Conservation (phyloP, 1,140 invertebrate species). For the Hydropsyche tenuis region DNA sequence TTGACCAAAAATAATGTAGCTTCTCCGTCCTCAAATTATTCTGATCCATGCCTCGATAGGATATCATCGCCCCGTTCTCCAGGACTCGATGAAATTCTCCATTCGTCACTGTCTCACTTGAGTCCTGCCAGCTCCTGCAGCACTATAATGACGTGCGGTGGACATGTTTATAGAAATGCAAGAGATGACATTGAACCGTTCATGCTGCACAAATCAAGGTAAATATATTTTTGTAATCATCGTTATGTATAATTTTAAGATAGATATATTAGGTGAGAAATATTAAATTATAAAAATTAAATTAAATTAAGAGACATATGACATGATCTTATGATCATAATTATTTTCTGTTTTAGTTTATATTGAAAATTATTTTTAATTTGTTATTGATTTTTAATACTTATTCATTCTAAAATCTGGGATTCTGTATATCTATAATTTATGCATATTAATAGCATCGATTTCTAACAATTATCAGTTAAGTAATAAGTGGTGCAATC, state of each 20-base stretch:
- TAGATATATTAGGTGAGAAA: neutral
- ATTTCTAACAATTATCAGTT: too few species aligned
- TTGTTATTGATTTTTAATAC: too few species aligned
- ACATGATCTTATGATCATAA: too few species aligned
- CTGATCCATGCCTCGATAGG: slow-evolving; percentile 53
- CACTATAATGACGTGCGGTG: slow-evolving; percentile 60
- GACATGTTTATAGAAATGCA: slow-evolving; percentile 52
- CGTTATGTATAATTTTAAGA: neutral
- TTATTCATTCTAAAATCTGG: too few species aligned
- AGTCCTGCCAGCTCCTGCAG: slow-evolving; percentile 59
- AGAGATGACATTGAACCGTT: slow-evolving; percentile 45
- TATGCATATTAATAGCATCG: too few species aligned
- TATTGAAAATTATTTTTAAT: too few species aligned
- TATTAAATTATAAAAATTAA: too few species aligned
- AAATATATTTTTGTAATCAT: slow-evolving; percentile 18
- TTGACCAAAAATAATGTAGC: slow-evolving; percentile 26
- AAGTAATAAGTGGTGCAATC: too few species aligned
- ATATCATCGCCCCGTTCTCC: slow-evolving; percentile 30
- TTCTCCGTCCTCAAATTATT: slow-evolving; percentile 51
- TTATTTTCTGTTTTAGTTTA: too few species aligned
- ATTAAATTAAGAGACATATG: too few species aligned
- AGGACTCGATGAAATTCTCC: slow-evolving; percentile 53
- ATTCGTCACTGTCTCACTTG: slow-evolving; percentile 54
- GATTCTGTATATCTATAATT: too few species aligned
- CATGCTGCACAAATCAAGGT: slow-evolving; percentile 44